phyloP scores from a whole-genome alignment of 2,797 vertebrate genomes.

The Phrynocephalus vlangalii region DNA sequence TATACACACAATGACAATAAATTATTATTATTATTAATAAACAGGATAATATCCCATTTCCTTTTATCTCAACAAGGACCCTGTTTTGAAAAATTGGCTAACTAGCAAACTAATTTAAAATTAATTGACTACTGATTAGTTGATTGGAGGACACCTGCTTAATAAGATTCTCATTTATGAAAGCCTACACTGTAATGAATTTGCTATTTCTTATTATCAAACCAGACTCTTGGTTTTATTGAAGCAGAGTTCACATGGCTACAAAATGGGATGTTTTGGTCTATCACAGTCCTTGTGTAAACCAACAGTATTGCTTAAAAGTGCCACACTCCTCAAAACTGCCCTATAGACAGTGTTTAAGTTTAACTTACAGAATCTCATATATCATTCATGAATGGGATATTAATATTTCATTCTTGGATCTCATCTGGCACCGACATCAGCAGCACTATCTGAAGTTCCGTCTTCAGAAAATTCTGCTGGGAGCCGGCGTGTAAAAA shows the following conservation, averaged over 20 bases:
- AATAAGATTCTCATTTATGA: not conserved
- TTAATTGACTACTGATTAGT: not conserved
- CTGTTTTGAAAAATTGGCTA: not conserved
- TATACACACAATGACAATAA: too few relatives aligned
- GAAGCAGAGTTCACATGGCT: not conserved
- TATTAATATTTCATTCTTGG: constrained; percentile 23
- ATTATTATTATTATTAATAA: not conserved
- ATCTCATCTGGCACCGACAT: not conserved
- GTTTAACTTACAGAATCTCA: constrained; percentile 36
- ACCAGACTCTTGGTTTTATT: not conserved
- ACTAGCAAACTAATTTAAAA: not conserved
- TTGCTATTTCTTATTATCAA: not conserved
- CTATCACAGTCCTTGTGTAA: not conserved
- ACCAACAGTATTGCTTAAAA: not conserved
- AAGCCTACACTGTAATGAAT: not conserved
- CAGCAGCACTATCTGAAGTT: constrained; percentile 3
- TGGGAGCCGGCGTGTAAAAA: not conserved
- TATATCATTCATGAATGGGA: constrained; percentile 23
- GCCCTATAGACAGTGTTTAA: constrained; percentile 11
- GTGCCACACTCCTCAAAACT: not conserved
- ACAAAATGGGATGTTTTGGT: not conserved
- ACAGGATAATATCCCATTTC: not conserved
- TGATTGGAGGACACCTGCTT: not conserved
- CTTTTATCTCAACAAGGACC: not conserved
- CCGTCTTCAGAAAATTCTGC: not conserved